Evolutionary conservation across 2,797 vertebrate genomes (phyloP), one percentile per base, ranked within the genome.

Genomic region (Pseudomugil gertrudae): DNA sequence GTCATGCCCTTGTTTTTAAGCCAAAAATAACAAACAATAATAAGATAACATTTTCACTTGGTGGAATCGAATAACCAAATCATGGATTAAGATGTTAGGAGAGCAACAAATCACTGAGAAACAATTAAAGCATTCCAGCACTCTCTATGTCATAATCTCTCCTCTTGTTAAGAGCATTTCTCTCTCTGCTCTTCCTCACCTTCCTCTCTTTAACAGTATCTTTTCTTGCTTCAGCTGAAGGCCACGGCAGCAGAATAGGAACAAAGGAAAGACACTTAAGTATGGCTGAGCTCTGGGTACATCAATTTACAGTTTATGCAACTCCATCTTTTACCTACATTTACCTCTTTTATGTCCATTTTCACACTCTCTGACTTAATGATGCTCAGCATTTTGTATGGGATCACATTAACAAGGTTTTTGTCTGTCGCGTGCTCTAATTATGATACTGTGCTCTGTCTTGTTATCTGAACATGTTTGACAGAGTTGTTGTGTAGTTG

Each of bases 271-370:
- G 47, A 78, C 45, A 73, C 59, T 73, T 59, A 48, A 58, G 27
- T 76, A 54, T 62, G 45, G 57, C 69, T 57, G 57, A 59, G 71
- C 63, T 61, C 59, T 33, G 21, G 79, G 64, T 63, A 30, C 57
- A 81, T 79, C 72, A 77, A 79, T 86, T 87, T 83, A 63, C 50
- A 62, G 57, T 74, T 79, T 79, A 73, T 63, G 61, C 76, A 73
- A 72, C 66, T 58, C 43, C 27, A 35, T 77, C 63, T 68, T 33
- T 66, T 69, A 58, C 27, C 1, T 61, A 58, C 59, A 78, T 80
- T 83, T 80, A 69, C 58, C 70, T 69, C 63, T 77, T 79, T 75
- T 58, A 54, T 69, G 67, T 73, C 70, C 65, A 57, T 69, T 81
- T 69, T 67, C 55, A 64, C 65, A 63, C 36, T 75, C 67, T 76